phyloP scores from a whole-genome alignment of 23 tunicate genomes.

The Ciona savignyi region DNA sequence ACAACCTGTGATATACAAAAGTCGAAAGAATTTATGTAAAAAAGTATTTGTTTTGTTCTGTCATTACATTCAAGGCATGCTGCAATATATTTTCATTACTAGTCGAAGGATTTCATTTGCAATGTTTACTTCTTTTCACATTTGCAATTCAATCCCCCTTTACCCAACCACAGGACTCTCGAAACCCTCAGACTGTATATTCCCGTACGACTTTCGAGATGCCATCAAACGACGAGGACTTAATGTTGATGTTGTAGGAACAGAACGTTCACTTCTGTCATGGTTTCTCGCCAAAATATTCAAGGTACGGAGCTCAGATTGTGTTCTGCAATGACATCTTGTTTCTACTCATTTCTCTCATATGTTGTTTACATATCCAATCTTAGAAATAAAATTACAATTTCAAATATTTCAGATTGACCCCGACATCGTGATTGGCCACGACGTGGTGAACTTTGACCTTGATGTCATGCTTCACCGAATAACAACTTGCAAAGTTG shows the following conservation, averaged over 20 bases:
- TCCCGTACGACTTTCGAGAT: slow-evolving; percentile 76
- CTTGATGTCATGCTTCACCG: slow-evolving; percentile 81
- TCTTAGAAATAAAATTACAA: slow-evolving; percentile 1
- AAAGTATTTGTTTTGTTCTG: no score
- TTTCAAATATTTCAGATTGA: slow-evolving; percentile 80
- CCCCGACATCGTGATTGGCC: slow-evolving; percentile 94
- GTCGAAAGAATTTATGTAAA: neutral
- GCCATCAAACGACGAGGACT: slow-evolving; percentile 43
- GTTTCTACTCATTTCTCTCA: no score
- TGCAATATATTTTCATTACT: no score
- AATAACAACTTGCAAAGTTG: slow-evolving; percentile 57
- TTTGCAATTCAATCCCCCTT: no score
- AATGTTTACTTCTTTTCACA: no score
- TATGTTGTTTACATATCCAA: no score
- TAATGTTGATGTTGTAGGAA: slow-evolving; percentile 49
- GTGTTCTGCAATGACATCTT: no score
- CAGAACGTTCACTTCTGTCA: slow-evolving; percentile 63
- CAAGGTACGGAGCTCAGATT: no score
- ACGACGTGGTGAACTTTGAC: slow-evolving; percentile 76
- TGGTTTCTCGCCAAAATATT: slow-evolving; percentile 68
- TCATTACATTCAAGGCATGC: no score
- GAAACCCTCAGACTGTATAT: slow-evolving; percentile 77
- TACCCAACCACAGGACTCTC: slow-evolving; percentile 60
- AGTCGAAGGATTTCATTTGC: no score
- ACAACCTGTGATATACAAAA: no score